Base-by-base conservation (phyloP, 2,113 vertebrate species). In the Cervus canadensis region DNA sequence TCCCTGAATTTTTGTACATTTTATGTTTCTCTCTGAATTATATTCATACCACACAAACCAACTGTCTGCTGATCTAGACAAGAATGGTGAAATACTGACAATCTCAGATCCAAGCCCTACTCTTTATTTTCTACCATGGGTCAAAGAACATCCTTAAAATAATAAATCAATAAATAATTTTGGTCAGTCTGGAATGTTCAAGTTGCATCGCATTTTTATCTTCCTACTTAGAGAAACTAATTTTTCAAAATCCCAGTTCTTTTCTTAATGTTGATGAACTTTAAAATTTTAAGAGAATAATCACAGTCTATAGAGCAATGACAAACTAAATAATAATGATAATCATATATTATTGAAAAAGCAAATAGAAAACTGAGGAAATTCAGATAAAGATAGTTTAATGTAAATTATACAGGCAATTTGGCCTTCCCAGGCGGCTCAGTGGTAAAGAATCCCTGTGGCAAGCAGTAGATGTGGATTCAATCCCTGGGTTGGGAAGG, bases 81-180 rank as follows among this genome's bases (percentile, higher is more conserved):
- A 94, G 54, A 97, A 74, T 59, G 96, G 98, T 93, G 95, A 89
- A 97, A 94, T 84, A 59, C 28, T 91, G 50, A 90, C 52, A 94
- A 86, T 91, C 84, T 94, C 91, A 92, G 95, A 89, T 74, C 78
- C 17, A 92, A 88, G 14, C 40, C 96, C 48, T 50, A 91, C 76
- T 98, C 57, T 95, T 94, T 98, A 88, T 97, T 97, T 76, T 97
- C 91, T 93, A 89, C 79, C 67, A 89, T 98, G 96, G 95, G 98
- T 97, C 81, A 91, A 96, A 91, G 92, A 98, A 85, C 95, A 94
- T 93, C 87, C 48, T 96, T 97, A 97, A 97, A 98, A 98, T 97
- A 97, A 89, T 95, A 97, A 93, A 97, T 89, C 97, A 98, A 98
- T 99, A 99, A 99, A 99, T 85, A 91, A 91, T 97, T 98, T 96